phyloP scores from a whole-genome alignment of 2,113 vertebrate species.

The Ahaetulla prasina region DNA sequence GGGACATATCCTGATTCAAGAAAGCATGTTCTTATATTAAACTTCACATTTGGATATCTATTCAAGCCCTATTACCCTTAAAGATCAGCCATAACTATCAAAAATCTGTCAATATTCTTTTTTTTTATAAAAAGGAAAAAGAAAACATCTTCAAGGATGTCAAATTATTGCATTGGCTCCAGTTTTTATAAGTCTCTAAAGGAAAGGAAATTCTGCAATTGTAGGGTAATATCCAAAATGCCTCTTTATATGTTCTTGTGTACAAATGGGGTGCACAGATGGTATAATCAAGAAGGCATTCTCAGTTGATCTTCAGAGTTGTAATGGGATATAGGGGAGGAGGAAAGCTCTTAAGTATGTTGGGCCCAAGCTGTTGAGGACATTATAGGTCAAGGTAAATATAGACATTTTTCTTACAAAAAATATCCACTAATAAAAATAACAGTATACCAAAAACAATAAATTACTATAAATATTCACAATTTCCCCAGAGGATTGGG shows the following conservation, averaged over 20 bases:
- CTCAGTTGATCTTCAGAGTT: constrained; percentile 10
- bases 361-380: constrained; percentile 21
- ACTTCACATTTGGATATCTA: neutral
- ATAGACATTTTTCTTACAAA: constrained; percentile 1
- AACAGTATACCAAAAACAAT: neutral
- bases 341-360: constrained; percentile 3
- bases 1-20: neutral
- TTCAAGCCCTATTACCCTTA: neutral
- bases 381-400: constrained; percentile 26
- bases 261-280: constrained; percentile 22
- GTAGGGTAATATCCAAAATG: constrained; percentile 11
- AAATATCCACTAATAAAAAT: neutral
- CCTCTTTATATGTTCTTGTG: constrained; percentile 22
- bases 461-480: neutral
- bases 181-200: neutral
- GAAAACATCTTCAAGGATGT: neutral
- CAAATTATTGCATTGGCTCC: neutral
- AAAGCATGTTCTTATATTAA: neutral
- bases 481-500: neutral
- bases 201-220: neutral
- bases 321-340: constrained; percentile 14
- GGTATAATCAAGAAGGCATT: constrained; percentile 22
- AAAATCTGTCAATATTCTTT: neutral
- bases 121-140: neutral
- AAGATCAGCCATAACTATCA: neutral